Evolutionary conservation across 2,888 invertebrate species (phyloP).

Genomic region (Lepidochrysops patricia): DNA sequence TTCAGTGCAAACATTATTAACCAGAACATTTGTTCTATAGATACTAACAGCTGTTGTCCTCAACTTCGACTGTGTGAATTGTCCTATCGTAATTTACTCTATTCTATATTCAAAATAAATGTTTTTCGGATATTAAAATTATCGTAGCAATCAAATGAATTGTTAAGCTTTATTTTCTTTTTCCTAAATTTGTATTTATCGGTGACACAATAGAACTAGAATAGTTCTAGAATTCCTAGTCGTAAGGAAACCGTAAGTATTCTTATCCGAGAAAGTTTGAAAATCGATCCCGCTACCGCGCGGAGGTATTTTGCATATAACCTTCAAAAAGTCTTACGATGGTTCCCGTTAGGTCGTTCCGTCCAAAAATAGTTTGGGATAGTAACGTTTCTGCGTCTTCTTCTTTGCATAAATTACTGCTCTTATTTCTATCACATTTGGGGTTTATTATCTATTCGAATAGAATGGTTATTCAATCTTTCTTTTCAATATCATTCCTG

Average conservation of each 20-base stretch:
- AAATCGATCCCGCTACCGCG: constrained; percentile 3
- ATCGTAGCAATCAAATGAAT: too few species aligned
- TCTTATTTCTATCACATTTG: background rate
- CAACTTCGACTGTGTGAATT: background rate
- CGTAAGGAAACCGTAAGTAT: constrained; percentile 14
- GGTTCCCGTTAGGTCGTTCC: constrained; percentile 6
- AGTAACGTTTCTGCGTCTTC: background rate
- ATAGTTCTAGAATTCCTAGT: background rate
- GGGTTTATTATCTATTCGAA: background rate
- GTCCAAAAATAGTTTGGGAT: background rate
- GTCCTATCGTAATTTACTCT: too few species aligned
- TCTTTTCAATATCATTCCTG: background rate
- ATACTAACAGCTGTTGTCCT: background rate
- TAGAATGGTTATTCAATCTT: background rate
- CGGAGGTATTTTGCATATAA: constrained; percentile 7
- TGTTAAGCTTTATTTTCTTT: too few species aligned
- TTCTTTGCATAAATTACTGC: background rate
- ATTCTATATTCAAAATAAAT: too few species aligned
- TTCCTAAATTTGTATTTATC: too few species aligned
- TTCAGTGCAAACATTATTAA: background rate
- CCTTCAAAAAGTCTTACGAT: constrained; percentile 10
- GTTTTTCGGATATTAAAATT: too few species aligned
- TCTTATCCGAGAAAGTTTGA: constrained; percentile 8
- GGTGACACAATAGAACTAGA: too few species aligned
- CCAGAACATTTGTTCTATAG: background rate